Percentiles rank a stretch among this genome's conserved stretches.
phyloP scores from a whole-genome alignment of 2,888 invertebrate genomes.

The Pyrocoelia pectoralis region DNA sequence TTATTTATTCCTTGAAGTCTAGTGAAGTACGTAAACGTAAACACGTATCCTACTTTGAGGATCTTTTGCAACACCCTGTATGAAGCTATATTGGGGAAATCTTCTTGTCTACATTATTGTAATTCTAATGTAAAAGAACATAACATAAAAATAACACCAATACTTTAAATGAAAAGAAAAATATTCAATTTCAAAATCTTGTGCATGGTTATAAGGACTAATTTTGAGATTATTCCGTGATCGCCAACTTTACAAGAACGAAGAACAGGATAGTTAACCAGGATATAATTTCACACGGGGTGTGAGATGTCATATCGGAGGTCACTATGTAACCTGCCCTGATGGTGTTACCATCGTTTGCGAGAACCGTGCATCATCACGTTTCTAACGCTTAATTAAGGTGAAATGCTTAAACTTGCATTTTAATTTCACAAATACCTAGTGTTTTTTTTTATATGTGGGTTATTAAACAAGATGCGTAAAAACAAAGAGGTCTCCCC shows the following conservation, averaged over 20 bases:
- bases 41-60: no score
- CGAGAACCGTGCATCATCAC: constrained; percentile 29
- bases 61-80: no score
- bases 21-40: no score
- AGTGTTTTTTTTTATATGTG: neutral
- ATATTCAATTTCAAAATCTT: no score
- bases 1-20: no score
- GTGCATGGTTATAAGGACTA: no score
- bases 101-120: no score
- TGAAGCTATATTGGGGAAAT: no score
- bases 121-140: no score
- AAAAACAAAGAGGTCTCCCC: neutral
- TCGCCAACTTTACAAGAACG: constrained; percentile 6
- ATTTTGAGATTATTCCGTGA: no score
- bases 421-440: neutral
- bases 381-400: constrained; percentile 28
- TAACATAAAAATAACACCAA: no score
- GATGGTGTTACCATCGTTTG: constrained; percentile 31
- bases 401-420: neutral
- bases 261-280: neutral
- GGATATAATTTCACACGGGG: constrained; percentile 28
- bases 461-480: neutral
- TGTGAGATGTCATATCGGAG: constrained; percentile 26
- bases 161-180: no score
- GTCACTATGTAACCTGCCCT: constrained; percentile 32